Evolutionary conservation across 2,113 vertebrate genomes (phyloP).

Genomic region (Ellobius talpinus): DNA sequence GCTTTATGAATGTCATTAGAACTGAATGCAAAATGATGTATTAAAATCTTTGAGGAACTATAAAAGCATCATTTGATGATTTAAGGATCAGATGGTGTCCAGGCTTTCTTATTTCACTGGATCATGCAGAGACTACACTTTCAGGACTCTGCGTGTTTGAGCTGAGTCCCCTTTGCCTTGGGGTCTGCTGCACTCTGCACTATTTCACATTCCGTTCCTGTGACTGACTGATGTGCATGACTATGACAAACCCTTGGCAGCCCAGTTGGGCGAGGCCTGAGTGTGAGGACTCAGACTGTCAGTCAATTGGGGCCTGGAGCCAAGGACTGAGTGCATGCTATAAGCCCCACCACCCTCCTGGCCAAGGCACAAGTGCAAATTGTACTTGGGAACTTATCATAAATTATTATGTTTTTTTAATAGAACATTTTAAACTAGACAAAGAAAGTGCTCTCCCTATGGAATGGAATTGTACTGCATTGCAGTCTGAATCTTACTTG

Average conservation of each 20-base stretch:
- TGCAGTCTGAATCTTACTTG: constrained; percentile 62
- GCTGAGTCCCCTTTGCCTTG: constrained; percentile 51
- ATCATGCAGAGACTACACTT: not conserved
- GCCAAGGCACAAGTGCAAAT: constrained; percentile 14
- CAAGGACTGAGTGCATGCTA: constrained; percentile 45
- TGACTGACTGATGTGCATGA: constrained; percentile 72
- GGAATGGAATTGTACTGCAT: constrained; percentile 51
- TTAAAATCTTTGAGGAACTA: constrained; percentile 23
- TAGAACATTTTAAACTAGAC: constrained; percentile 58
- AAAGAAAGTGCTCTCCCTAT: constrained; percentile 71
- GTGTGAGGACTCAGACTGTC: constrained; percentile 55
- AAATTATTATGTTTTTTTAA: constrained; percentile 69
- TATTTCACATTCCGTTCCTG: constrained; percentile 79
- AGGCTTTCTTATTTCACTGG: not conserved
- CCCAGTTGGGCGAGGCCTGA: constrained; percentile 8
- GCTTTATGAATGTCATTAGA: not conserved
- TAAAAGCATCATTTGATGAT: not conserved
- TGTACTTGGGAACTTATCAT: constrained; percentile 51
- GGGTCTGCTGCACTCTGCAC: constrained; percentile 53
- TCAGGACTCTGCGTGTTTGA: constrained; percentile 36
- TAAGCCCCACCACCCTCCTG: constrained; percentile 65
- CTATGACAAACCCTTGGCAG: constrained; percentile 74
- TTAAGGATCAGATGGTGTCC: not conserved
- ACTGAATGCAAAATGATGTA: not conserved
- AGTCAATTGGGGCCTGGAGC: constrained; percentile 33